Percentiles rank a stretch among this genome's conserved stretches.
These are phyloP conservation scores for Siphamia tubifer DNA, from an alignment of 2,113 vertebrate genomes.

Conservation along the genomic window DNA sequence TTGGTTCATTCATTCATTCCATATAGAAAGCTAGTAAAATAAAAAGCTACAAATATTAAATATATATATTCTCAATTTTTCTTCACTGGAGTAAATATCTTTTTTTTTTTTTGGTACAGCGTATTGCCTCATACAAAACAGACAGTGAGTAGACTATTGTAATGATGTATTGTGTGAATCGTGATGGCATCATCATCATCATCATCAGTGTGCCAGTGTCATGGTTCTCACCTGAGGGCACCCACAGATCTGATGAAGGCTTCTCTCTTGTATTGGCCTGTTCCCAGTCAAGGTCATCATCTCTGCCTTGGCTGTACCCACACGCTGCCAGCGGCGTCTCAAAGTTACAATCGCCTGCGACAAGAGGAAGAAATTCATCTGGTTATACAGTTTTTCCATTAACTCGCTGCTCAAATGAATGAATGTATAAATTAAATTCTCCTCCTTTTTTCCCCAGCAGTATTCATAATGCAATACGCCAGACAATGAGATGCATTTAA, in stretches of 20 bases:
- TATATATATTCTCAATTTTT: not conserved
- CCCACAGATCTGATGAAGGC: slow-evolving; percentile 86
- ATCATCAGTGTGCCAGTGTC: not conserved
- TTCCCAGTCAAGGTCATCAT: slow-evolving; percentile 96
- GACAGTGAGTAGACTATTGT: not conserved
- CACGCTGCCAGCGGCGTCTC: slow-evolving; percentile 88
- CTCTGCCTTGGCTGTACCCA: slow-evolving; percentile 92
- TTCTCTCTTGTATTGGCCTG: slow-evolving; percentile 86
- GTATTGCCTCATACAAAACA: not conserved
- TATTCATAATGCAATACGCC: slow-evolving; percentile 75
- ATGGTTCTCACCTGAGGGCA: slow-evolving; percentile 88
- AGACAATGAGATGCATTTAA: slow-evolving; percentile 78
- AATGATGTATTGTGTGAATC: not conserved
- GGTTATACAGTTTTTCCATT: slow-evolving; percentile 63
- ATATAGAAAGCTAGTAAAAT: too few relatives aligned
- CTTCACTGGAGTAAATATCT: not conserved
- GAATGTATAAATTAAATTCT: slow-evolving; percentile 67
- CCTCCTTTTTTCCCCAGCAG: slow-evolving; percentile 21
- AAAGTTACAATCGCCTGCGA: slow-evolving; percentile 92
- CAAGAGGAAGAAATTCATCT: slow-evolving; percentile 44
- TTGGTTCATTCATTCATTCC: too few relatives aligned
- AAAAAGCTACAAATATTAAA: not conserved
- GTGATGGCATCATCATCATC: not conserved
- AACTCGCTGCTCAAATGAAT: slow-evolving; percentile 67
- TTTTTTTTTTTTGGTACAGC: not conserved